Evolutionary conservation across 2,888 invertebrate genomes (phyloP).

Genomic region (Cataglyphis rosenhaueri): DNA sequence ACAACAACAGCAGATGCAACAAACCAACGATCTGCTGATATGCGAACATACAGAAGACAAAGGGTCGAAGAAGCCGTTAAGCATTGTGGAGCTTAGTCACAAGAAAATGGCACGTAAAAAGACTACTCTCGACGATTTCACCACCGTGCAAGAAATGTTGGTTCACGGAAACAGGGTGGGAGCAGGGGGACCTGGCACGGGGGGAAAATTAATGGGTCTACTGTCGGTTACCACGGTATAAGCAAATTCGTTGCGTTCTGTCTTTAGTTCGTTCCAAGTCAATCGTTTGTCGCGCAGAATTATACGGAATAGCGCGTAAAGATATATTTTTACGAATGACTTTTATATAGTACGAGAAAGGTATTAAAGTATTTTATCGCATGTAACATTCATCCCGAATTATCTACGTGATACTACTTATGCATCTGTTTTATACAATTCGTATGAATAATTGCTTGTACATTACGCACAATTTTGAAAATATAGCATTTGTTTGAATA

Average conservation of each 20-base stretch:
- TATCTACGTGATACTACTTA: constrained; percentile 18
- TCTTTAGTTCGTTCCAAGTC: neutral
- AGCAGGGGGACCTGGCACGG: constrained; percentile 82
- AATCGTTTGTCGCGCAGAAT: neutral
- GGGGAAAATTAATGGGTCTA: constrained; percentile 87
- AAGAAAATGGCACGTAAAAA: constrained; percentile 86
- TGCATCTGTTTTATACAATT: neutral
- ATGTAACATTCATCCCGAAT: neutral
- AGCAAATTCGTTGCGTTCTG: constrained; percentile 52
- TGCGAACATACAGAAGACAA: constrained; percentile 82
- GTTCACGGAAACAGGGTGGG: constrained; percentile 86
- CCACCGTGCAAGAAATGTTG: constrained; percentile 88
- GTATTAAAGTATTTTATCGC: neutral
- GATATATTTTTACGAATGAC: neutral
- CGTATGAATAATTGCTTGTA: neutral
- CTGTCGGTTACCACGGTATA: constrained; percentile 87
- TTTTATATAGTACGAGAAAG: neutral
- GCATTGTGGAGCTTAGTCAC: constrained; percentile 85
- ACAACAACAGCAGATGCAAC: constrained; percentile 71
- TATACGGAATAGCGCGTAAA: neutral
- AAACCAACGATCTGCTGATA: constrained; percentile 76
- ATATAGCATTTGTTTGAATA: neutral
- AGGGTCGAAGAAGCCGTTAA: constrained; percentile 84
- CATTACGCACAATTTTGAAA: neutral
- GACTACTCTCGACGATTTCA: constrained; percentile 86